These are phyloP conservation scores for Sprattus sprattus DNA, from an alignment of 2,113 vertebrate species.

Conservation along the genomic window DNA sequence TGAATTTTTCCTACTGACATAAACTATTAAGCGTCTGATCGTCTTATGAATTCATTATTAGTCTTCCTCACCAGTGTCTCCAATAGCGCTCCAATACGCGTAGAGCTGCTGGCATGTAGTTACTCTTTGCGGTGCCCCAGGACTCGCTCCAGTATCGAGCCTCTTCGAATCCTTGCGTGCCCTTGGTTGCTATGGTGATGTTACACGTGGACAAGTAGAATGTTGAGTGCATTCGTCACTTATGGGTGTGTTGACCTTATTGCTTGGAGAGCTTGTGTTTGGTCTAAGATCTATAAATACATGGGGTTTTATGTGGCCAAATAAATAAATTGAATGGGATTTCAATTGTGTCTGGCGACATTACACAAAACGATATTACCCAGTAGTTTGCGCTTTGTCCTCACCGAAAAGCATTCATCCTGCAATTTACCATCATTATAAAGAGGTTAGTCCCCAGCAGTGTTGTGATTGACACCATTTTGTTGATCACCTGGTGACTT, in stretches of 20 bases:
- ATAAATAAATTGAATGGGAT: not conserved
- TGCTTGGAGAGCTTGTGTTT: not conserved
- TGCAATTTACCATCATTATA: too few species aligned
- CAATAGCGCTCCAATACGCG: not conserved
- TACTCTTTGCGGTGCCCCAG: not conserved
- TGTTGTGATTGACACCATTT: too few species aligned
- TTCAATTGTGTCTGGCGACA: not conserved
- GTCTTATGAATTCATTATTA: not conserved
- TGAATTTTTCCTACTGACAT: not conserved
- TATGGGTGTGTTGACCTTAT: not conserved
- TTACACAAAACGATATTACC: not conserved
- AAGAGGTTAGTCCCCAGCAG: too few species aligned
- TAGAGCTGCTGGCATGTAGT: not conserved
- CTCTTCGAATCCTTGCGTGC: not conserved
- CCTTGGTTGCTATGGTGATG: constrained; percentile 6
- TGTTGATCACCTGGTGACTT: too few species aligned
- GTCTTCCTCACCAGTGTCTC: not conserved
- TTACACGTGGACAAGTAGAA: constrained; percentile 9
- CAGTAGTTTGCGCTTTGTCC: not conserved
- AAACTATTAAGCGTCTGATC: not conserved
- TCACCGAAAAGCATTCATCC: not conserved
- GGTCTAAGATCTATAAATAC: not conserved
- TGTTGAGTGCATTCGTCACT: not conserved
- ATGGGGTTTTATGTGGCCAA: not conserved
- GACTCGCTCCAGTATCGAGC: not conserved